Conservation (phyloP, 2,888 invertebrate species). For the Leptothorax acervorum region DNA sequence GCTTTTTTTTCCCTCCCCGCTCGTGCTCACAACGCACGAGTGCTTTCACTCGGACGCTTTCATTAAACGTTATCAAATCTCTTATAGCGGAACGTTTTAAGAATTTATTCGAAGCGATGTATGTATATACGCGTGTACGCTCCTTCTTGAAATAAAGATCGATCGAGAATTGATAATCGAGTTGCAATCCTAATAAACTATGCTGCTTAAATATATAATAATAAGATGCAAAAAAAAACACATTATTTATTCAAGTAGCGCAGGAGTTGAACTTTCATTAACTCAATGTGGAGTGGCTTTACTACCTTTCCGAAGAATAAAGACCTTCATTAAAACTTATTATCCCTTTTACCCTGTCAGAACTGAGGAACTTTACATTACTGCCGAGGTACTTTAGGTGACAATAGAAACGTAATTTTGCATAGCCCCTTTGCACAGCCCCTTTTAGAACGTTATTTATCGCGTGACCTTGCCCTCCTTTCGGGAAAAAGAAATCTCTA, state of each 20-base stretch:
- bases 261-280: constrained; percentile 48
- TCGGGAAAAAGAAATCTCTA: neutral
- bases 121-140: neutral
- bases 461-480: constrained; percentile 20
- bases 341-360: constrained; percentile 47
- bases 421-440: constrained; percentile 4
- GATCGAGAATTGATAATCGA: constrained; percentile 23
- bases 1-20: neutral
- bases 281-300: constrained; percentile 41
- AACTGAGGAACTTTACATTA: constrained; percentile 44
- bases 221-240: constrained; percentile 36
- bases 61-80: constrained; percentile 4
- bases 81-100: neutral
- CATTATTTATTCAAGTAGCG: constrained; percentile 41
- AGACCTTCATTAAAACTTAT: constrained; percentile 57
- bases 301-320: constrained; percentile 45
- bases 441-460: constrained; percentile 32
- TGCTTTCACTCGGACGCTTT: neutral
- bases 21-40: neutral
- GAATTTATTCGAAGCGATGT: neutral
- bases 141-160: neutral
- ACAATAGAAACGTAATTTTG: constrained; percentile 54
- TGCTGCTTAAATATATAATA: constrained; percentile 18
- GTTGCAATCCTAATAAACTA: neutral
- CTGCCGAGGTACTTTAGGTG: constrained; percentile 20